Percentiles rank a stretch among this genome's conserved stretches.
phyloP scores from a whole-genome alignment of 2,113 vertebrate genomes.

The Equus przewalskii region DNA sequence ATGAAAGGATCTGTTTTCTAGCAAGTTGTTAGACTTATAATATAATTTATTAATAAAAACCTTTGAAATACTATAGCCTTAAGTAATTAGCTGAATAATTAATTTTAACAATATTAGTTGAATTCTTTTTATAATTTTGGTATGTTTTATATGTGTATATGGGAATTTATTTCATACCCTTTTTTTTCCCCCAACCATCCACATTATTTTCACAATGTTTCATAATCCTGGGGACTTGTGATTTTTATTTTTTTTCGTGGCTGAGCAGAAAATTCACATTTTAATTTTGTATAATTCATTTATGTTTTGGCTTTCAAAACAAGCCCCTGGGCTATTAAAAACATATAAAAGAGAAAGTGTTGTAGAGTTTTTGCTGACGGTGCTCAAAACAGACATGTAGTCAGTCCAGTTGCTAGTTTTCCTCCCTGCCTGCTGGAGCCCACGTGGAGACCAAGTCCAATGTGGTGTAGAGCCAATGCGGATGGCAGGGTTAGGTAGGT shows the following conservation, averaged over 20 bases:
- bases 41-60: conserved; percentile 6
- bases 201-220: conserved; percentile 56
- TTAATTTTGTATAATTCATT: conserved; percentile 47
- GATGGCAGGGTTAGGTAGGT: neutral
- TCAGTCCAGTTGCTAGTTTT: conserved; percentile 51
- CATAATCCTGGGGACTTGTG: neutral
- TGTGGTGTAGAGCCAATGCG: neutral
- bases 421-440: neutral
- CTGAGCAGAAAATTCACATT: conserved; percentile 30
- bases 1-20: conserved; percentile 48
- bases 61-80: conserved; percentile 26
- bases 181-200: neutral
- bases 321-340: neutral
- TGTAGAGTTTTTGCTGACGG: conserved; percentile 24
- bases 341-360: conserved; percentile 31
- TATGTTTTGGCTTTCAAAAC: conserved; percentile 46
- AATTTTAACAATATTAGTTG: conserved; percentile 19
- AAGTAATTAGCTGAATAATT: conserved; percentile 27
- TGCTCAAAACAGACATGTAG: conserved; percentile 33
- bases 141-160: neutral
- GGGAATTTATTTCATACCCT: conserved; percentile 46
- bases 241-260: neutral
- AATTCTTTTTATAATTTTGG: conserved; percentile 39
- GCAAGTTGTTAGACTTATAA: neutral
- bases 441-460: neutral